phyloP scores from a whole-genome alignment of 2,888 invertebrate species.

The Sylvicola cinctus region DNA sequence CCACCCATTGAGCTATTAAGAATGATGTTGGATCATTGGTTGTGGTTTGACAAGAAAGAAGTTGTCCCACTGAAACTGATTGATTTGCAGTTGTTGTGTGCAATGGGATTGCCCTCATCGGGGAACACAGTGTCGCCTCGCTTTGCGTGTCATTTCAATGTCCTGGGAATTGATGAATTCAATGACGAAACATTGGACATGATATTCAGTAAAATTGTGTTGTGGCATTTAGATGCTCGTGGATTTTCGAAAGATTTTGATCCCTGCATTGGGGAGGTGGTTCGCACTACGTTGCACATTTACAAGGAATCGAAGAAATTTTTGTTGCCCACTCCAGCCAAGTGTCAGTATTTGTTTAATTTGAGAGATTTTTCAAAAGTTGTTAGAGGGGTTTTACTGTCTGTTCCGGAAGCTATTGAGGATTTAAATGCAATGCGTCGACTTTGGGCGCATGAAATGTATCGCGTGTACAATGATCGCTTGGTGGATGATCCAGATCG shows the following conservation, averaged over 20 bases:
- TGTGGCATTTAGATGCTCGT: slow-evolving; percentile 91
- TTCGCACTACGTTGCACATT: slow-evolving; percentile 64
- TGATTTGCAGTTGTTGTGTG: slow-evolving; percentile 72
- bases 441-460: slow-evolving; percentile 84
- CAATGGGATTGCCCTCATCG: slow-evolving; percentile 62
- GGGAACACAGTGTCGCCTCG: slow-evolving; percentile 70
- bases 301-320: slow-evolving; percentile 66
- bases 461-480: slow-evolving; percentile 84
- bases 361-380: slow-evolving; percentile 85
- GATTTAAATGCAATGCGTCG: slow-evolving; percentile 70
- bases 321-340: slow-evolving; percentile 77
- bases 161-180: slow-evolving; percentile 75
- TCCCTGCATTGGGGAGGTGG: slow-evolving; percentile 76
- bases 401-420: slow-evolving; percentile 81
- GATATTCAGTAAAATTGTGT: slow-evolving; percentile 75
- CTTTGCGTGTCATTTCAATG: slow-evolving; percentile 71
- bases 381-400: slow-evolving; percentile 75
- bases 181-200: slow-evolving; percentile 61
- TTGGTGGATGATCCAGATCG: slow-evolving; percentile 68
- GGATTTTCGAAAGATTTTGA: slow-evolving; percentile 91
- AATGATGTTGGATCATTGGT: slow-evolving; percentile 75
- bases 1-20: slow-evolving; percentile 83
- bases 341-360: slow-evolving; percentile 90
- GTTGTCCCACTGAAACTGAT: slow-evolving; percentile 56
- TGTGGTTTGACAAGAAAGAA: slow-evolving; percentile 78